phyloP scores from a whole-genome alignment of 2,113 vertebrate genomes.

The Xiphias gladius region DNA sequence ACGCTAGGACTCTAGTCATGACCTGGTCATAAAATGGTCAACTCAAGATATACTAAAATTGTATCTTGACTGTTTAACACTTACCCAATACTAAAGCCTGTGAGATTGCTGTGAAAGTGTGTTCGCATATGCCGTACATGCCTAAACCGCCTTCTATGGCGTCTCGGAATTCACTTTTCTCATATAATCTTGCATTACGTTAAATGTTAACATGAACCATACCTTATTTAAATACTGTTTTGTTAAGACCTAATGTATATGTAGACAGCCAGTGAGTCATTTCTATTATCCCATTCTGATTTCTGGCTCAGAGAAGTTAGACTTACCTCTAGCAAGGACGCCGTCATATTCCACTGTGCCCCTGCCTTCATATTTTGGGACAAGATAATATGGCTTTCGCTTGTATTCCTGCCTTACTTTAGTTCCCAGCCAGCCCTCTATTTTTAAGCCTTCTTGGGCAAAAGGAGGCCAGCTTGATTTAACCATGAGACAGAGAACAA shows the following conservation, averaged over 20 bases:
- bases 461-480: slow-evolving; percentile 81
- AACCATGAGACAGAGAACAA: slow-evolving; percentile 86
- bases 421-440: slow-evolving; percentile 85
- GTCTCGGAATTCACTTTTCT: background rate
- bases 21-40: no score
- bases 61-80: no score
- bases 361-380: slow-evolving; percentile 87
- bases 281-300: background rate
- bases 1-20: background rate
- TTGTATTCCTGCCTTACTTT: slow-evolving; percentile 75
- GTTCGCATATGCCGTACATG: no score
- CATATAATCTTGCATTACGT: background rate
- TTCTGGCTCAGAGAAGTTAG: background rate
- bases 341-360: slow-evolving; percentile 66
- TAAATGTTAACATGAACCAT: background rate
- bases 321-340: slow-evolving; percentile 71
- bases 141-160: background rate
- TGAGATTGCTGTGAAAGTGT: no score
- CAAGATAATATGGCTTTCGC: slow-evolving; percentile 79
- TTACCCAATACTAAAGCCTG: no score
- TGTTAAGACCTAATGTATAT: background rate
- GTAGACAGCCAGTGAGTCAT: background rate
- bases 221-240: background rate
- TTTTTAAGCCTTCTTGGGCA: slow-evolving; percentile 79
- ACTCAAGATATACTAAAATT: no score